Percentiles rank a stretch among this genome's conserved stretches.
Conservation (phyloP, 2,797 vertebrate species). For the Rhyacichthys aspro region DNA sequence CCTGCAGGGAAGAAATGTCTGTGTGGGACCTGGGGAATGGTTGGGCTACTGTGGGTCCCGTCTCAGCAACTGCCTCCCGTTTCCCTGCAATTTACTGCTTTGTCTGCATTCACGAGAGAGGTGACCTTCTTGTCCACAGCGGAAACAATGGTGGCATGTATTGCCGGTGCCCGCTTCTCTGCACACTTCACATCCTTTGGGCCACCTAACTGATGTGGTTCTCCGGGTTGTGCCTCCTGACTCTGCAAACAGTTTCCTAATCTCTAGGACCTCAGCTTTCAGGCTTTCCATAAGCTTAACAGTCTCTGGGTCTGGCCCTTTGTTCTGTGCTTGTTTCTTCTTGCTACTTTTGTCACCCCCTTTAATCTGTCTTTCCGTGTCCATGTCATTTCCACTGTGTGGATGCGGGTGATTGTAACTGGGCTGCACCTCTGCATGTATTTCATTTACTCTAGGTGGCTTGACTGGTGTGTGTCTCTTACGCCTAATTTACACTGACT, state of each 20-base stretch:
- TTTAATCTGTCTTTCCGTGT: too few relatives aligned
- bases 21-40: too few relatives aligned
- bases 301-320: background rate
- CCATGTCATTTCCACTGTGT: background rate
- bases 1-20: too few relatives aligned
- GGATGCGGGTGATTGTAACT: background rate
- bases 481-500: too few relatives aligned
- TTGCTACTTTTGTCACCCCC: too few relatives aligned
- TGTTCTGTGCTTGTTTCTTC: background rate
- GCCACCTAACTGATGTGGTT: background rate
- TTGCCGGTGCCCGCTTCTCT: conserved; percentile 5
- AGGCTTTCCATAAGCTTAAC: background rate
- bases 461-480: conserved; percentile 1
- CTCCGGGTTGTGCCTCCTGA: too few relatives aligned
- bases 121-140: conserved; percentile 14
- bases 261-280: background rate
- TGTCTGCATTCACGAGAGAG: conserved; percentile 7
- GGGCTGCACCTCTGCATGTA: background rate
- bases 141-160: too few relatives aligned
- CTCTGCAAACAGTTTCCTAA: conserved; percentile 3
- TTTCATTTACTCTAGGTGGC: background rate
- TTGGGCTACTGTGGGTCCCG: too few relatives aligned
- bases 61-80: conserved; percentile 15
- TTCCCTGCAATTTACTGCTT: conserved; percentile 5
- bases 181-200: conserved; percentile 11